Percentiles rank a stretch among this genome's conserved stretches.
Evolutionary conservation across 1,140 invertebrate genomes (phyloP).

Genomic region (Drosophila ananassae): DNA sequence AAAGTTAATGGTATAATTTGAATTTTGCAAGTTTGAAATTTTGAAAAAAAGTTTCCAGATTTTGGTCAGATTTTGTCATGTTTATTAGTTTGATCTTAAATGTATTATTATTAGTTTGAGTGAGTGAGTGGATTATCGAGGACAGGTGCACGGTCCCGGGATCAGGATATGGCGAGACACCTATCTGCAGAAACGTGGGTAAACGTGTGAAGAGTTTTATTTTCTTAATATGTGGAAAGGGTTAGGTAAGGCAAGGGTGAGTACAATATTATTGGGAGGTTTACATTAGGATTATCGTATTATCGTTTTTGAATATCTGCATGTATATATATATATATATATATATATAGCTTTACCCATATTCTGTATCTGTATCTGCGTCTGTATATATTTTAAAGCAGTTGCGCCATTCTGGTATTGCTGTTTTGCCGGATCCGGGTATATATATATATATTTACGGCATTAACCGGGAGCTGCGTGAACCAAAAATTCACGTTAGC

Average conservation of each 20-base stretch:
- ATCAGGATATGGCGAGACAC: too few species aligned
- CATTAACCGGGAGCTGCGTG: slow-evolving; percentile 19
- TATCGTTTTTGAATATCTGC: slow-evolving; percentile 1
- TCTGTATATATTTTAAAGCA: slow-evolving; percentile 1
- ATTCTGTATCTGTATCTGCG: neutral
- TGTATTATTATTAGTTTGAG: neutral
- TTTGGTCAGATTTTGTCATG: slow-evolving; percentile 1
- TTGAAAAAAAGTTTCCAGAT: neutral
- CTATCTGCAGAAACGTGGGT: neutral
- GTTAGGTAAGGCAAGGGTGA: neutral
- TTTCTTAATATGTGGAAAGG: neutral
- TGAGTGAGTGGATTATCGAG: neutral
- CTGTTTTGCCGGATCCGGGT: slow-evolving; percentile 13
- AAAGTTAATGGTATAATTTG: neutral
- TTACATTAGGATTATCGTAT: neutral
- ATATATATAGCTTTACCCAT: neutral
- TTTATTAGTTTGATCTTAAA: neutral
- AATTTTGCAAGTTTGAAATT: neutral
- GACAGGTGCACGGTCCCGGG: too few species aligned
- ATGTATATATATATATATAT: too few species aligned
- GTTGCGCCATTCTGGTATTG: slow-evolving; percentile 20
- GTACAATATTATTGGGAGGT: neutral
- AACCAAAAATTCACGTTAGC: slow-evolving; percentile 53
- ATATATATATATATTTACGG: neutral
- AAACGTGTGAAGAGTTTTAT: neutral